Evolutionary conservation across 2,888 invertebrate genomes (phyloP).

Genomic region (Perizoma flavofasciatum): DNA sequence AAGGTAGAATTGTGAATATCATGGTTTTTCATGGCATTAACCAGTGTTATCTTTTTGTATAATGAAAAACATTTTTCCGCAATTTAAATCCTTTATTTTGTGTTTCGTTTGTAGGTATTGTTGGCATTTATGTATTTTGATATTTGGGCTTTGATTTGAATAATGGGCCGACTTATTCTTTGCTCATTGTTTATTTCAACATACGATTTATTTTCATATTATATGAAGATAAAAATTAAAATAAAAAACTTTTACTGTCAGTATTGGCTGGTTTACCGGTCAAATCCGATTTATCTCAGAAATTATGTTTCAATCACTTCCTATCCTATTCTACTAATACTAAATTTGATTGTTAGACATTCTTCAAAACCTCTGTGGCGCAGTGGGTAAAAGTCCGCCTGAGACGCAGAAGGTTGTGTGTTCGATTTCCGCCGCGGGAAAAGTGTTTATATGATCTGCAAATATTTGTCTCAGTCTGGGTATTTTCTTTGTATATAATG

Average conservation of each 20-base stretch:
- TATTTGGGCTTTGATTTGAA: constrained; percentile 11
- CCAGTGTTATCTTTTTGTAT: constrained; percentile 57
- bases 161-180: constrained; percentile 5
- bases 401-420: no score
- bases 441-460: no score
- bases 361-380: no score
- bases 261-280: no score
- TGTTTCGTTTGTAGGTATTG: constrained; percentile 37
- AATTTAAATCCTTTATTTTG: constrained; percentile 50
- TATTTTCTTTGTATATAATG: no score
- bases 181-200: constrained; percentile 13
- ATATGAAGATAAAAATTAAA: no score
- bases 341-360: neutral
- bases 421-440: no score
- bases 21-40: constrained; percentile 55
- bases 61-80: constrained; percentile 51
- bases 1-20: neutral
- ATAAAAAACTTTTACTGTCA: no score
- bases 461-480: no score
- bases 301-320: no score
- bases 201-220: neutral
- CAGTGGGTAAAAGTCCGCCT: no score
- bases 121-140: constrained; percentile 25
- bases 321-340: neutral
- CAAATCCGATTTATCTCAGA: no score